Conservation (phyloP, 2,797 vertebrate species). For the Typhlichthys eigenmanni region DNA sequence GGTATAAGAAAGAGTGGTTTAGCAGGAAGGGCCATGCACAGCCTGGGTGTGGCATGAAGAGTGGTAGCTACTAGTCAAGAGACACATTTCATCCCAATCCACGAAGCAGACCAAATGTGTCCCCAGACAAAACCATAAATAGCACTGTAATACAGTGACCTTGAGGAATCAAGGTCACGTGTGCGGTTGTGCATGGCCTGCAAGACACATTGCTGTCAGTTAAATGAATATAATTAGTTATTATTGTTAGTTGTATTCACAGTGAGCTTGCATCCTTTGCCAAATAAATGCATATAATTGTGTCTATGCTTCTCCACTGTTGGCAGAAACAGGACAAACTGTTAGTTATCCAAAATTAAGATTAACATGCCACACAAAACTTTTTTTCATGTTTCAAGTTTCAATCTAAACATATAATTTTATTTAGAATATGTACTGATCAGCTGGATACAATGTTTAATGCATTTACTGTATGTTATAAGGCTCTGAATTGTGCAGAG, state of each 20-base stretch:
- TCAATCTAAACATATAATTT: no score
- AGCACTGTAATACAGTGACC: not conserved
- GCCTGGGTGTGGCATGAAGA: not conserved
- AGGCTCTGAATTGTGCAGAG: constrained; percentile 12
- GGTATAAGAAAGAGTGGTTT: not conserved
- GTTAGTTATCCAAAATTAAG: not conserved
- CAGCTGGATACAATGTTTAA: no score
- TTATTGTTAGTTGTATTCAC: constrained; percentile 15
- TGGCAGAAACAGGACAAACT: constrained; percentile 30
- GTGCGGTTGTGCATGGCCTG: not conserved
- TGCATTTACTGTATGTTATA: no score
- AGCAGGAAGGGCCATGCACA: not conserved
- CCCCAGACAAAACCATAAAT: not conserved
- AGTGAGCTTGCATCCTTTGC: not conserved
- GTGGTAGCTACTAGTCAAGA: constrained; percentile 5
- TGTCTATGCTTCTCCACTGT: not conserved
- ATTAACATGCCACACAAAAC: no score
- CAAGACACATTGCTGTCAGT: constrained; percentile 31
- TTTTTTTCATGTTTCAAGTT: no score
- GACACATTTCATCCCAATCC: not conserved
- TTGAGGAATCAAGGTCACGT: not conserved
- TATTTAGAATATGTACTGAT: no score
- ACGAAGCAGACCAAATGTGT: constrained; percentile 2
- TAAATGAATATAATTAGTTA: constrained; percentile 7
- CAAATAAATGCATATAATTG: constrained; percentile 6